A percentile compares a stretch with the other conserved stretches of the same genome.
phyloP scores from a whole-genome alignment of 2,888 invertebrate genomes.

The Lumbricus terrestris region DNA sequence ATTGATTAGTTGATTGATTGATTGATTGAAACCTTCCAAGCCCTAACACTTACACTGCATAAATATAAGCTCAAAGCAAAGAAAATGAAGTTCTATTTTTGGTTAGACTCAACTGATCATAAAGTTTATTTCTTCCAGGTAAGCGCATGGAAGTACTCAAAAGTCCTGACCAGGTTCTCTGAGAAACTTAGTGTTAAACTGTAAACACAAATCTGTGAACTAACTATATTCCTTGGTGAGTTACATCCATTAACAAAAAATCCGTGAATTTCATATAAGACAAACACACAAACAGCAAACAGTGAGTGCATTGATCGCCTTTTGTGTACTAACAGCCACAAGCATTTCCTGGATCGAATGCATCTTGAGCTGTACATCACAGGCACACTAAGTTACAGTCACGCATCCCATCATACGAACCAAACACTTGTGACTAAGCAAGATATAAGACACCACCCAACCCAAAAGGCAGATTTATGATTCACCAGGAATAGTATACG shows the following conservation, averaged over 20 bases:
- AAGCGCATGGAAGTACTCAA: neutral
- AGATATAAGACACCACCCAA: neutral
- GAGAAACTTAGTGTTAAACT: neutral
- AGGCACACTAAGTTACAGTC: neutral
- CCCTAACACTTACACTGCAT: neutral
- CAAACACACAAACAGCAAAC: neutral
- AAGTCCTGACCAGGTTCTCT: neutral
- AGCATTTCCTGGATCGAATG: neutral
- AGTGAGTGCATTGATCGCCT: neutral
- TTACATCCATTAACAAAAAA: neutral
- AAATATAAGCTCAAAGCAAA: neutral
- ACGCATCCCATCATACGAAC: neutral
- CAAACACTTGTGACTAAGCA: neutral
- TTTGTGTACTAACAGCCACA: neutral
- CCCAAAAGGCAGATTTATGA: neutral
- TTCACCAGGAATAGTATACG: neutral
- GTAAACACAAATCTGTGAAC: neutral
- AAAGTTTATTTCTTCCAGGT: neutral
- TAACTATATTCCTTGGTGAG: too few species aligned
- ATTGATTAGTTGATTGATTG: too few species aligned
- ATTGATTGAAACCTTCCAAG: neutral
- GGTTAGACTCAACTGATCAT: neutral
- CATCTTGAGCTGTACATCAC: neutral
- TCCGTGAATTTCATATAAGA: neutral
- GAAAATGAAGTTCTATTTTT: neutral